These are phyloP conservation scores for Manis pentadactyla DNA, from an alignment of 2,797 vertebrate species.

Conservation along the genomic window DNA sequence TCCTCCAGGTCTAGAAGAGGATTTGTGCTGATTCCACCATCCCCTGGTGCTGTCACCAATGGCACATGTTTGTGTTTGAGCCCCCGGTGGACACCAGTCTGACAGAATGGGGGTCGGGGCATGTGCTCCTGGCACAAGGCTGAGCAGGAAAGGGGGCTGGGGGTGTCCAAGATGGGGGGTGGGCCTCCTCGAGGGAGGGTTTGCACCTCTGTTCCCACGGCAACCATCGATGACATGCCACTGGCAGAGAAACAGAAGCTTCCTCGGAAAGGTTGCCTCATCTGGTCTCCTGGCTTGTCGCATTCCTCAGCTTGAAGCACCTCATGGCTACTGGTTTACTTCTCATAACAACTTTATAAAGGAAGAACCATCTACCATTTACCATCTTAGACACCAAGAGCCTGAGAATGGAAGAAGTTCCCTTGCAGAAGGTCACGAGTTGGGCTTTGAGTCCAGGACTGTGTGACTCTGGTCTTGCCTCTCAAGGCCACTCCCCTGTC, in stretches of 20 bases:
- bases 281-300: not conserved
- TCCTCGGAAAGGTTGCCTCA: not conserved
- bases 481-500: not conserved
- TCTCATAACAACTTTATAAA: not conserved
- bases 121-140: not conserved
- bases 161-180: not conserved
- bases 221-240: not conserved
- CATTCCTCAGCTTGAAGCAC: not conserved
- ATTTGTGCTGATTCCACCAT: not conserved
- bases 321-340: no score
- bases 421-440: not conserved
- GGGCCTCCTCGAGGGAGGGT: not conserved
- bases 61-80: not conserved
- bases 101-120: not conserved
- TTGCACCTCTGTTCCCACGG: not conserved
- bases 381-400: not conserved
- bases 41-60: not conserved
- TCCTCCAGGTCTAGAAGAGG: not conserved
- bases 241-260: not conserved
- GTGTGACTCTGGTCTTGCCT: not conserved
- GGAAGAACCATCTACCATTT: not conserved
- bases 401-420: not conserved
- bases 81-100: not conserved
- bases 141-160: not conserved
- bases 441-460: not conserved